Evolutionary conservation across 2,113 vertebrate species (phyloP), one percentile per base, ranked within the genome.

Genomic region (Dasypus novemcinctus): DNA sequence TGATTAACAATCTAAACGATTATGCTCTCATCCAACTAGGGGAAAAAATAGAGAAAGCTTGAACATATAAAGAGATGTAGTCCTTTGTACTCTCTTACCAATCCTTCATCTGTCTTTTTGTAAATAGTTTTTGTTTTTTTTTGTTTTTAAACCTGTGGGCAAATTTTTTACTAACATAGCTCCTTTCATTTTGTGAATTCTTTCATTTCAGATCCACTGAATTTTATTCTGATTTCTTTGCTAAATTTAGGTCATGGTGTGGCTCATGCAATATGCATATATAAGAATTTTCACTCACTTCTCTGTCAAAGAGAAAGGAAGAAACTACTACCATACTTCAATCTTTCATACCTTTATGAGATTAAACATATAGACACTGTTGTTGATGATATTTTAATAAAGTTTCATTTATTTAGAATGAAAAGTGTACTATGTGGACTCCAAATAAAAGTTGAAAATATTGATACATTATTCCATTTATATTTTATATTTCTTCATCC

Each of bases 161-260:
- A 66, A 78, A 76, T 38, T 1, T 54, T 71, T 83, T 18, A 68
- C 4, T 71, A 75, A 83, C 4, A 46, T 31, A 7, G 1, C 0
- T 14, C 14, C 20, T 82, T 89, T 36, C 9, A 88, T 43, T 63
- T 4, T 78, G 59, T 17, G 15, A 0, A 25, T 52, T 11, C 9
- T 85, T 7, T 66, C 15, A 2, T 11, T 66, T 91, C 12, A 74
- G 29, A 0, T 68, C 1, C 13, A 41, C 2, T 85, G 18, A 11
- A 54, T 75, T 90, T 80, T 91, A 4, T 83, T 83, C 5, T 68
- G 23, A 87, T 76, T 87, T 92, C 38, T 95, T 93, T 31, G 15
- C 13, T 85, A 71, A 87, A 46, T 57, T 49, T 1, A 72, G 12
- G 20, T 12, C 41, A 95, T n/a, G 7, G 15, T 87, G 21, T 69